phyloP scores from a whole-genome alignment of 2,888 invertebrate species.

The Sclerodermus sp. region DNA sequence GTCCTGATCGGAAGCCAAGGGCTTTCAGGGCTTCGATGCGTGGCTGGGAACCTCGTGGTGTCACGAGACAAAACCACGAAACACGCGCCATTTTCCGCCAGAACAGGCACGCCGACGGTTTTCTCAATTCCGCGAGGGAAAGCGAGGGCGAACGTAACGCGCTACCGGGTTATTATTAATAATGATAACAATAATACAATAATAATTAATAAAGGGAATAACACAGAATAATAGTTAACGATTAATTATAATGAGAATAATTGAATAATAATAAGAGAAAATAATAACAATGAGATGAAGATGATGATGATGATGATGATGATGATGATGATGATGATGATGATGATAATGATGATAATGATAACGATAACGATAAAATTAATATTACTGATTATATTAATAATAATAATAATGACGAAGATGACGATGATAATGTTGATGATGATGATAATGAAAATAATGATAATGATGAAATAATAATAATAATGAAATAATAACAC shows the following conservation, averaged over 20 bases:
- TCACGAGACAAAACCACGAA: no score
- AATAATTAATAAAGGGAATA: conserved; percentile 21
- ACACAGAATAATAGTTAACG: conserved; percentile 11
- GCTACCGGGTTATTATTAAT: not conserved
- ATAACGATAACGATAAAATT: not conserved
- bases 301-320: conserved; percentile 5
- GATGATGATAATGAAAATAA: conserved; percentile 20
- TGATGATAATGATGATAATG: conserved; percentile 9
- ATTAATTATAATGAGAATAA: conserved; percentile 14
- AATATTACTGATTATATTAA: not conserved
- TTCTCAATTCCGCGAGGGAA: not conserved
- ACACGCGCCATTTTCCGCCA: no score
- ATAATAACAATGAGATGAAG: conserved; percentile 1
- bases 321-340: no score
- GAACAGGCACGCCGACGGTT: no score
- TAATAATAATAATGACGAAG: conserved; percentile 11
- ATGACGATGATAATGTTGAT: conserved; percentile 19
- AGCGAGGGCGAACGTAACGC: no score
- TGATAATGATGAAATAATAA: conserved; percentile 8
- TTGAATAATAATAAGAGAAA: not conserved
- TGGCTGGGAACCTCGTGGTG: no score
- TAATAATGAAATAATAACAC: conserved; percentile 20
- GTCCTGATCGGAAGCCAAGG: no score
- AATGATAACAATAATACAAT: conserved; percentile 30
- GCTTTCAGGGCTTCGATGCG: no score